Base-by-base conservation (phyloP, 2,888 invertebrate species). In the Azorinus chamasolen region DNA sequence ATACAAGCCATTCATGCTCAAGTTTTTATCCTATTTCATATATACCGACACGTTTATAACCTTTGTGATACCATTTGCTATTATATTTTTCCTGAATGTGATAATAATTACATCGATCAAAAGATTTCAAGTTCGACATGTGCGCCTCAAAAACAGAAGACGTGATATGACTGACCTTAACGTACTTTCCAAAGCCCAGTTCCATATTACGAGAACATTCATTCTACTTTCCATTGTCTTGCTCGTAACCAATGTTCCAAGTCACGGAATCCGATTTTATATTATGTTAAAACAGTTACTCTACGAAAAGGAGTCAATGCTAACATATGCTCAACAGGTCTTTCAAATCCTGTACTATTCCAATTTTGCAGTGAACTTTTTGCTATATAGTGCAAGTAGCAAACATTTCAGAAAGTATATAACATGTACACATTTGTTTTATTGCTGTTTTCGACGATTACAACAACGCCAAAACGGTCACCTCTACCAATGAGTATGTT, bases 171-270 rank as follows among this genome's bases (percentile, higher is more conserved):
- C 50, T 6, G 37, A 50, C 24, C 43, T 57, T 8, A 73, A 75
- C 32, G 79, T 86, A 1, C 39, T 87, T 45, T 83, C 85, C 0
- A 76, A 81, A 41, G 87, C 87, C 16, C 86, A 88, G 59, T 83
- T 84, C 53, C 61, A 81, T 4, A 83, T 87, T 37, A 89, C 87
- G 10, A 85, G 85, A 41, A 88, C 87, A 72, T 83, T 91, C 63
- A 83, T 90, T 27, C 79, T 88, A n/a, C 83, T 91, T 25, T 89
- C 90, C 24, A 85, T 82, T 8, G 83, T 89, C 6, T 83, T 89
- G 48, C 76, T 91, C 2, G 71, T 91, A 24, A 84, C 90, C 10
- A 87, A 87, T 55, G 77, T 91, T 18, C 90, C 90, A 6, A 90
- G 89, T 55, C 88, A 91, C 77, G 88, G 87, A 12, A 84, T 88